phyloP scores from a whole-genome alignment of 2,113 vertebrate genomes.

The Onychostoma macrolepis region DNA sequence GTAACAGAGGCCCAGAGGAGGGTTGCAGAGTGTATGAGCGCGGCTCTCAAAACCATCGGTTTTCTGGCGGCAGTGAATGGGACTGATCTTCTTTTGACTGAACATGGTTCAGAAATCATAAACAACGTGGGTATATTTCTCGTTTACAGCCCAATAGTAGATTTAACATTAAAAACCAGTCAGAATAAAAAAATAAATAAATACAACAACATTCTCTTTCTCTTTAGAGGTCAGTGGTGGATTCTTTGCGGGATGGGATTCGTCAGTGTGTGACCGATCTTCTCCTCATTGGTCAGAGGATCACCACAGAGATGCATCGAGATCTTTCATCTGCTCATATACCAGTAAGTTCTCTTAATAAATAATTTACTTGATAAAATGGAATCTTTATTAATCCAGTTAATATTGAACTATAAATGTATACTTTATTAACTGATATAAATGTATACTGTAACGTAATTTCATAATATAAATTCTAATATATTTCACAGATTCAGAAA shows the following conservation, averaged over 20 bases:
- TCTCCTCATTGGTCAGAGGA: constrained; percentile 71
- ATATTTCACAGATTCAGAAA: constrained; percentile 74
- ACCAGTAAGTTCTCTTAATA: constrained; percentile 71
- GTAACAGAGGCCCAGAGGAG: constrained; percentile 85
- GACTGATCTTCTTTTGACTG: constrained; percentile 69
- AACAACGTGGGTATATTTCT: constrained; percentile 61
- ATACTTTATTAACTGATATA: background rate
- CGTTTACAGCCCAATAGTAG: background rate
- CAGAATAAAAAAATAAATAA: background rate
- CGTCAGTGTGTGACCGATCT: constrained; percentile 78
- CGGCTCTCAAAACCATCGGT: constrained; percentile 70
- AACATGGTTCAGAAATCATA: constrained; percentile 57
- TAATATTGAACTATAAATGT: background rate
- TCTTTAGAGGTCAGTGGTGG: constrained; percentile 68
- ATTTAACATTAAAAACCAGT: background rate
- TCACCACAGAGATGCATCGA: constrained; percentile 71
- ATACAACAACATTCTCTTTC: background rate
- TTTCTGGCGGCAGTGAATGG: constrained; percentile 79
- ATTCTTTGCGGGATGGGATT: constrained; percentile 76
- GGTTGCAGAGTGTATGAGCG: constrained; percentile 74
- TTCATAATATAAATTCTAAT: background rate
- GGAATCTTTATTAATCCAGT: background rate
- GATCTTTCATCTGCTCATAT: constrained; percentile 66
- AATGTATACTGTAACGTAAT: background rate
- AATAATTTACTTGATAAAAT: background rate